Evolutionary conservation across 2,113 vertebrate genomes (phyloP).

Genomic region (Xyrauchen texanus): DNA sequence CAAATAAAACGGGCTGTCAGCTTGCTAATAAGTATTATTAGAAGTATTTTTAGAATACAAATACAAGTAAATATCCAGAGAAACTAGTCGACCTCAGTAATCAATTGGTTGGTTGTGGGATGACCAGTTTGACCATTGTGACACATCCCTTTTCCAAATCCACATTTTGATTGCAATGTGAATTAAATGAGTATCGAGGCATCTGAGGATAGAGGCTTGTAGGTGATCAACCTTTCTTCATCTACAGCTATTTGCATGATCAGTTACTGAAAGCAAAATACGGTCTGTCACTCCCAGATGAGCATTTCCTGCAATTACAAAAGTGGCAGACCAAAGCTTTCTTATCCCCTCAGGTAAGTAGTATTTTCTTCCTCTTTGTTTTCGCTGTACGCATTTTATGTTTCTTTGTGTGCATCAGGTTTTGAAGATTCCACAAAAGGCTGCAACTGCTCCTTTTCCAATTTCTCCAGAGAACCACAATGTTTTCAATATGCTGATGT

Average conservation of each 20-base stretch:
- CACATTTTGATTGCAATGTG: conserved; percentile 7
- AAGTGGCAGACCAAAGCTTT: conserved; percentile 29
- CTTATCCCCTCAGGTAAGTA: not conserved
- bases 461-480: conserved; percentile 53
- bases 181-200: conserved; percentile 9
- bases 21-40: no score
- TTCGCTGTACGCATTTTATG: not conserved
- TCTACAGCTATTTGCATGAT: conserved; percentile 9
- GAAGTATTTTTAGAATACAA: no score
- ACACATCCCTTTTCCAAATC: not conserved
- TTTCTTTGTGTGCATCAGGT: conserved; percentile 18
- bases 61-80: no score
- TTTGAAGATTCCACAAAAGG: conserved; percentile 25
- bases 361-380: conserved; percentile 18
- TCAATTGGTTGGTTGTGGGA: no score
- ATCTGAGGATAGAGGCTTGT: not conserved
- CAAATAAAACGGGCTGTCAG: no score
- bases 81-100: no score
- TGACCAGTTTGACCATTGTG: no score
- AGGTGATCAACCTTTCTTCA: conserved; percentile 19
- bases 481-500: conserved; percentile 67
- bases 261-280: conserved; percentile 22
- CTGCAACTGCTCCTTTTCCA: conserved; percentile 39
- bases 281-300: not conserved
- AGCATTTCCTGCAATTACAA: conserved; percentile 6